Base-by-base conservation (phyloP, 37 sponge, comb jelly and placozoan species). In the Diacarnus erythraeanus region DNA sequence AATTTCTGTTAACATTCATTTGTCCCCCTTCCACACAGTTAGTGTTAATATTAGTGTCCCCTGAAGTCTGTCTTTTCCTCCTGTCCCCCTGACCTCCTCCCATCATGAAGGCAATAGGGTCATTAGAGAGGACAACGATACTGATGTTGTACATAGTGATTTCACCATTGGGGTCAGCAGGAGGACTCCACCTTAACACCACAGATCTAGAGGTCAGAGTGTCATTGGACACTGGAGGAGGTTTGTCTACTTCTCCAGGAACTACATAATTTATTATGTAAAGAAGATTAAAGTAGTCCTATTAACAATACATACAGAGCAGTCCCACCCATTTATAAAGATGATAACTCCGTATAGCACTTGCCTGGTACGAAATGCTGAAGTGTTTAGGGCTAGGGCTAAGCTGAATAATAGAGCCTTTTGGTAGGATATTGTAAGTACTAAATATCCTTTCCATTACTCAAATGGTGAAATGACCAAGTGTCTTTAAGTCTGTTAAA, bases 91-190 rank as follows among this genome's bases (percentile, higher is more conserved):
- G 58, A 35, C 35, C 33, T 18, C 33, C 23, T 25, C 27, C 47
- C 0, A 38, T 60, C 51, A 82, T 64, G 17, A 73, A n/a, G 3
- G 74, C 82, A 63, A 74, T 82, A 21, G 74, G 47, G 1, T 82
- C 65, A 1, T 23, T 5, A 6, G 82, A 72, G 3, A 82, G n/a
- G 25, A 36, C 74, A 20, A 64, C 74, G 64, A 58, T 61, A 34
- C 42, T 72, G 35, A 82, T 64, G 43, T 35, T 82, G 42, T 82
- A 82, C 10, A 8, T 0, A 10, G 30, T 60, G 64, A 82, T 64
- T 0, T 64, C 38, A 15, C 82, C 82, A 63, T 82, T 82, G 18
- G 74, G 47, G 1, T 82, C 65, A 1, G 37, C 1, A 6, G 82
- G 82, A 38, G 44, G 51, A 3, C 33, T 20, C 82, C 82, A 82